Percentiles rank a stretch among this genome's conserved stretches.
These are phyloP conservation scores for Harpegnathos saltator DNA, from an alignment of 1,140 invertebrate genomes.

Conservation along the genomic window DNA sequence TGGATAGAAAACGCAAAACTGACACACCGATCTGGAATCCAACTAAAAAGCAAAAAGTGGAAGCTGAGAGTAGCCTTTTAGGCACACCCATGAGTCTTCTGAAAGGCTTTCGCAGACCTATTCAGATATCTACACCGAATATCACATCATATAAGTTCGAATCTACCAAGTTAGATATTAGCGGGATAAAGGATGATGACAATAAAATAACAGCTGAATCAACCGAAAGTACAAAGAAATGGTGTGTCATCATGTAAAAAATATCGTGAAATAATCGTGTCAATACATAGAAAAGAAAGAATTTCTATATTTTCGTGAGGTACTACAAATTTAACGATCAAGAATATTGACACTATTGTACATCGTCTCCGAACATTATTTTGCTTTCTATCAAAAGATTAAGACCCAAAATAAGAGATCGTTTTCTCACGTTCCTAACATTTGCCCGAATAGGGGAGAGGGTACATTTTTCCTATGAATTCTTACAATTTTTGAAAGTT, in stretches of 20 bases:
- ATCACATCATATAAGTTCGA: constrained; percentile 71
- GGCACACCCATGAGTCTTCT: constrained; percentile 76
- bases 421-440: not conserved
- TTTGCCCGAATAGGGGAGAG: not conserved
- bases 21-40: constrained; percentile 44
- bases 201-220: constrained; percentile 34
- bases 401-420: not conserved
- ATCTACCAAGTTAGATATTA: constrained; percentile 67
- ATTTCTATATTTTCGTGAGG: constrained; percentile 53
- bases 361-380: not conserved
- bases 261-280: not conserved
- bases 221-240: constrained; percentile 73
- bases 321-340: constrained; percentile 21
- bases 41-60: constrained; percentile 76
- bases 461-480: not conserved
- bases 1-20: constrained; percentile 78
- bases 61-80: constrained; percentile 68
- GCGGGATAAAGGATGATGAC: constrained; percentile 49
- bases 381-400: not conserved
- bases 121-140: constrained; percentile 77
- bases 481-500: not conserved
- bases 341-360: constrained; percentile 2
- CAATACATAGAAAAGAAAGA: not conserved
- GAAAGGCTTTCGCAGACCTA: constrained; percentile 71
- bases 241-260: constrained; percentile 82